These are phyloP conservation scores for Luffia ferchaultella DNA, from an alignment of 2,888 invertebrate genomes.

Conservation along the genomic window DNA sequence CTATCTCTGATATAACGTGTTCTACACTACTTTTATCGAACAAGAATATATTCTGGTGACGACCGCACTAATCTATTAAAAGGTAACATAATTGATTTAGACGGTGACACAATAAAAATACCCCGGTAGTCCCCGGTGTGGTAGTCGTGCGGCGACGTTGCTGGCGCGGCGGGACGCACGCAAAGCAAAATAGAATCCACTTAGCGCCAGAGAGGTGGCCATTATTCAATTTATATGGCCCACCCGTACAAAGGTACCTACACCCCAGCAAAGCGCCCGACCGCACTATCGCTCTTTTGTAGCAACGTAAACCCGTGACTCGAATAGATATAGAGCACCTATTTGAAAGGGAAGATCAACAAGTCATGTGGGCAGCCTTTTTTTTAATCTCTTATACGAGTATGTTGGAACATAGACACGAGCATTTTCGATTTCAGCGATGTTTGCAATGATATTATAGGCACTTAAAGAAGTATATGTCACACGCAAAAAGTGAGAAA, in stretches of 20 bases:
- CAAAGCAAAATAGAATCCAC: slow-evolving; percentile 50
- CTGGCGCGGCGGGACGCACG: slow-evolving; percentile 19
- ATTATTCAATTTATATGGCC: slow-evolving; percentile 53
- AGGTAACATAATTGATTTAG: background rate
- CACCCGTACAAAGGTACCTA: slow-evolving; percentile 28
- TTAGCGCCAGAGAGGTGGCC: slow-evolving; percentile 29
- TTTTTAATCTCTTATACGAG: too few species aligned
- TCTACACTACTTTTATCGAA: too few species aligned
- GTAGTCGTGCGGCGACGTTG: background rate
- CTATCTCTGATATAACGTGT: too few species aligned
- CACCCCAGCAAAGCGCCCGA: background rate
- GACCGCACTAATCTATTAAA: background rate
- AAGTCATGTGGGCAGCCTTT: too few species aligned
- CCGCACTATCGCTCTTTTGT: background rate
- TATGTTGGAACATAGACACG: too few species aligned
- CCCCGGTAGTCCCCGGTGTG: background rate
- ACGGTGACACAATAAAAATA: background rate
- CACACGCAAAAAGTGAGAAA: too few species aligned
- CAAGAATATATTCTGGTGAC: too few species aligned
- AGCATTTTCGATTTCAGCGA: too few species aligned
- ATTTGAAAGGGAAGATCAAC: background rate
- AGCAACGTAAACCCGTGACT: background rate
- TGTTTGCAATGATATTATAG: too few species aligned
- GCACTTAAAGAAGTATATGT: too few species aligned
- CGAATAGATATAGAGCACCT: background rate